Conservation (phyloP, 2,888 invertebrate species). For the Caenorhabditis sulstoni region DNA sequence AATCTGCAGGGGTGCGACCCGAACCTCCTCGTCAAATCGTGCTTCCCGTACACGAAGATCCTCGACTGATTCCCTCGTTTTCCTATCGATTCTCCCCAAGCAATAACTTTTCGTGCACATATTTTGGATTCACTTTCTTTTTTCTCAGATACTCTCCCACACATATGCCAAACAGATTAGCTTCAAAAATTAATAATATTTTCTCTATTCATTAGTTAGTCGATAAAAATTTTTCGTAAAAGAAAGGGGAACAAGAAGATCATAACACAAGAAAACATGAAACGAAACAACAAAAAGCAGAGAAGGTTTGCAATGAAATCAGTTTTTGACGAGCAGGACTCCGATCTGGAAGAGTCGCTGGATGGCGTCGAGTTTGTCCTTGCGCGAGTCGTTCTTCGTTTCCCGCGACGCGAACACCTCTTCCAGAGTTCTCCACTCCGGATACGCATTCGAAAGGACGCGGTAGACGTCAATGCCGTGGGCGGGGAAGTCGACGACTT, state of each 20-base stretch:
- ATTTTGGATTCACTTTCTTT: conserved; percentile 52
- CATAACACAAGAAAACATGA: not conserved
- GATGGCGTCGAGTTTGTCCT: conserved; percentile 42
- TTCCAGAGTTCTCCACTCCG: conserved; percentile 70
- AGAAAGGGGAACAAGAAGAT: not conserved
- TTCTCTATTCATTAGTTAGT: conserved; percentile 25
- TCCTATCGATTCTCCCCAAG: conserved; percentile 22
- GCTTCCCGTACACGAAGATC: conserved; percentile 50
- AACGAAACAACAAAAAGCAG: conserved; percentile 5
- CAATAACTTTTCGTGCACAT: conserved; percentile 53
- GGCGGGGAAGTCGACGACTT: conserved; percentile 64
- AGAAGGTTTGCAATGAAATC: conserved; percentile 4
- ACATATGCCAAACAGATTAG: conserved; percentile 40
- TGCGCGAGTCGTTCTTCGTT: conserved; percentile 24
- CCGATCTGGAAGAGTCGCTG: conserved; percentile 54
- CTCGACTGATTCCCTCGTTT: conserved; percentile 21
- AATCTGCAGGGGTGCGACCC: conserved; percentile 41
- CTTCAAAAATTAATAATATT: conserved; percentile 11
- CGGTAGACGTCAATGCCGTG: conserved; percentile 53
- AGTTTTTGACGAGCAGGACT: conserved; percentile 56
- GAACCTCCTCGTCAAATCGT: conserved; percentile 41
- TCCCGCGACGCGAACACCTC: conserved; percentile 43
- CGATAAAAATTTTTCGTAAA: not conserved
- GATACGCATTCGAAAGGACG: conserved; percentile 64
- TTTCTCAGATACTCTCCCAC: conserved; percentile 7